phyloP scores from a whole-genome alignment of 2,888 invertebrate species.

The Tipula helvola region DNA sequence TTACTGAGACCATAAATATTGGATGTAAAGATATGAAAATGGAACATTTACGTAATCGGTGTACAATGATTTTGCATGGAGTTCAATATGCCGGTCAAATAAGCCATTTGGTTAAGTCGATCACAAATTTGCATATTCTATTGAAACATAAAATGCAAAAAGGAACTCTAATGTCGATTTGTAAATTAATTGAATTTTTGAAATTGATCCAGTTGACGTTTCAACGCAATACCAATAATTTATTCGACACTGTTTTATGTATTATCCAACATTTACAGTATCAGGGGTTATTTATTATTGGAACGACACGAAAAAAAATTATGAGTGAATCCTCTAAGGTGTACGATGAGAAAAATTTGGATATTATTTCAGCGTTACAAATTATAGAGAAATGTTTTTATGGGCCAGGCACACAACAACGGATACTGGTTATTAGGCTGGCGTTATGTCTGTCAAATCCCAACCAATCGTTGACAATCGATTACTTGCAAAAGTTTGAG shows the following conservation, averaged over 20 bases:
- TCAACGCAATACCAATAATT: slow-evolving; percentile 50
- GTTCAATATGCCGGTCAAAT: slow-evolving; percentile 55
- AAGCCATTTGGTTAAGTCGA: slow-evolving; percentile 42
- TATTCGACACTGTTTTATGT: slow-evolving; percentile 61
- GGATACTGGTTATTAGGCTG: slow-evolving; percentile 51
- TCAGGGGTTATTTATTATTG: slow-evolving; percentile 54
- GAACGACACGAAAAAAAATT: slow-evolving; percentile 47
- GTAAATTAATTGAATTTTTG: slow-evolving; percentile 67
- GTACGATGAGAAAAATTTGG: slow-evolving; percentile 51
- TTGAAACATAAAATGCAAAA: slow-evolving; percentile 67
- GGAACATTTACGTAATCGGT: slow-evolving; percentile 42
- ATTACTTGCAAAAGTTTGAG: slow-evolving; percentile 48
- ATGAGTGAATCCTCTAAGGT: slow-evolving; percentile 39
- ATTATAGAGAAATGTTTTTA: slow-evolving; percentile 55
- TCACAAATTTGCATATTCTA: slow-evolving; percentile 56
- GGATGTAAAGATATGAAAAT: slow-evolving; percentile 38
- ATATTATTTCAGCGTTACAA: slow-evolving; percentile 60
- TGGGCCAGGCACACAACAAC: slow-evolving; percentile 49
- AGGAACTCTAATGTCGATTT: slow-evolving; percentile 58
- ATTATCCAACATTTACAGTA: slow-evolving; percentile 69
- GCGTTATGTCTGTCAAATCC: slow-evolving; percentile 54
- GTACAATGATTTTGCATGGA: slow-evolving; percentile 37
- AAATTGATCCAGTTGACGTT: slow-evolving; percentile 64
- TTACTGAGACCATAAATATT: slow-evolving; percentile 40
- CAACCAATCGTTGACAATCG: slow-evolving; percentile 46